Base-by-base conservation (phyloP, 64 coral and sea anemone genomes). In the Dendrophyllia cribrosa region DNA sequence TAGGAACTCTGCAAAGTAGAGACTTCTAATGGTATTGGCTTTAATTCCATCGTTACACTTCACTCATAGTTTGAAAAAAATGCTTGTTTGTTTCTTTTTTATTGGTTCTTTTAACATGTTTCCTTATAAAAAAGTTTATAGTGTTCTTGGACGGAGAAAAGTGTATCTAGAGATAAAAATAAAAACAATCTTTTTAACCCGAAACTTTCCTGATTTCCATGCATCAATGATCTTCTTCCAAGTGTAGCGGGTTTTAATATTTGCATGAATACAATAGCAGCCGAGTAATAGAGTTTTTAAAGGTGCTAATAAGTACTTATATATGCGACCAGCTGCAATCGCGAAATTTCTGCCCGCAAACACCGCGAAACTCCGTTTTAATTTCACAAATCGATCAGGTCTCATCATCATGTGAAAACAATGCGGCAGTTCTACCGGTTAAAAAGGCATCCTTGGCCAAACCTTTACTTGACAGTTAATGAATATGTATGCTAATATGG, bases 1-100 rank as follows among this genome's bases (percentile, higher is more conserved):
- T 14, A 22, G 19, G 80, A 84, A 84, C 64, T 84, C 22, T 19
- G 9, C 6, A 83, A 43, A 84, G 50, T 67, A 20, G 44, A 51
- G 14, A 56, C 46, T 84, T 84, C 7, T 22, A 68, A 16, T 17
- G 9, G 43, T 84, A 84, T 84, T 84, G 80, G 62, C 10, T 45
- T 9, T 47, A 3, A 23, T 44, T 17, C 22, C 5, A 66, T 14
- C n/a, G 8, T 63, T n/a, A 68, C 80, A 68, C 14, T 23, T 48
- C 34, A 34, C 34, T 34, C 34, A 34, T 67, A 15, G 20, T 16
- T 9, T 14, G 9, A 45, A 4, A 17, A 51, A 66, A 8, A 48
- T 21, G 4, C 17, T 21, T 43, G 19, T 50, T 7, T 25, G 16
- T 44, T 17, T 66, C 50, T 8, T 10, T 21, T 14, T 66, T 84